phyloP scores from a whole-genome alignment of 2,888 invertebrate genomes.

The Drosophila ustulata region DNA sequence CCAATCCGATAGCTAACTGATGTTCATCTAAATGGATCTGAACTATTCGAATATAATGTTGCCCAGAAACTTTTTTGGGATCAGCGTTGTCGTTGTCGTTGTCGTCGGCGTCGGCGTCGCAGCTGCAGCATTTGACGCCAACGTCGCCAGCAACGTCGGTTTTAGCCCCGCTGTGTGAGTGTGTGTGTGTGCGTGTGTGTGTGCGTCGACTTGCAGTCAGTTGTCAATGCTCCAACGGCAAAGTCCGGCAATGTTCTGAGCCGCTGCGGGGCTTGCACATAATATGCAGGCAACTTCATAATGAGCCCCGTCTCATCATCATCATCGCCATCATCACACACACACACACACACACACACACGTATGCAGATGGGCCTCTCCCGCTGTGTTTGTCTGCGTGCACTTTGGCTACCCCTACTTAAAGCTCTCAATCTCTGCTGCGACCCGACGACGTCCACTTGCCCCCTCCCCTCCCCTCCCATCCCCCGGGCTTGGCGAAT shows the following conservation, averaged over 20 bases:
- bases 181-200: conserved; percentile 21
- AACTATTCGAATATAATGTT: conserved; percentile 84
- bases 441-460: conserved; percentile 31
- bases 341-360: conserved; percentile 21
- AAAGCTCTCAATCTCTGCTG: conserved; percentile 67
- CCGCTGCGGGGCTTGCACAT: conserved; percentile 73
- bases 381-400: conserved; percentile 15
- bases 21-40: conserved; percentile 85
- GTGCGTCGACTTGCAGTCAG: conserved; percentile 62
- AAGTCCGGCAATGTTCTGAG: conserved; percentile 58
- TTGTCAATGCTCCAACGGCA: conserved; percentile 72
- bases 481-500: background rate
- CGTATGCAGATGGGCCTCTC: conserved; percentile 6
- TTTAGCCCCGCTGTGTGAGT: conserved; percentile 29
- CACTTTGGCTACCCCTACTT: conserved; percentile 73
- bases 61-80: conserved; percentile 83
- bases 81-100: conserved; percentile 55
- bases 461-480: background rate
- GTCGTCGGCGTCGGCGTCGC: conserved; percentile 42
- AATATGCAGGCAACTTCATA: conserved; percentile 73
- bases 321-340: conserved; percentile 34
- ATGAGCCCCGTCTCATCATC: conserved; percentile 53
- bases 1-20: conserved; percentile 85
- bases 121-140: conserved; percentile 58
- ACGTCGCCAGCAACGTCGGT: conserved; percentile 53